These are phyloP conservation scores for Temnothorax unifasciatus DNA, from an alignment of 2,888 invertebrate species.

Conservation along the genomic window DNA sequence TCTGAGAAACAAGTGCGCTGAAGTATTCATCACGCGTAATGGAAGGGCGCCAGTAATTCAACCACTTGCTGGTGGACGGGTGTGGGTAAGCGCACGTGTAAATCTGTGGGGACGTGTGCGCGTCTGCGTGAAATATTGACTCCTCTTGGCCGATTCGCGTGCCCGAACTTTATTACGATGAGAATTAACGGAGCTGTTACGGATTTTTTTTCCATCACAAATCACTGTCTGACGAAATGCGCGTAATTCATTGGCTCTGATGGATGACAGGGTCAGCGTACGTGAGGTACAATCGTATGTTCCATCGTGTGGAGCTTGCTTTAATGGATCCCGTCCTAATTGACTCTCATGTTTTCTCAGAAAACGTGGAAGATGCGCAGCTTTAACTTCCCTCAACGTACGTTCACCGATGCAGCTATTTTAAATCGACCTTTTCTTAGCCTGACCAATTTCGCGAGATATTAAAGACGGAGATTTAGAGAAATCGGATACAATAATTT, in stretches of 20 bases:
- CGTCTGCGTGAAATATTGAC: conserved; percentile 51
- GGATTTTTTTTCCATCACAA: conserved; percentile 34
- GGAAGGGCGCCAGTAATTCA: conserved; percentile 66
- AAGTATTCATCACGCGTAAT: conserved; percentile 71
- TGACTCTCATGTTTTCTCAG: neutral
- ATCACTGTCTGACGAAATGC: conserved; percentile 28
- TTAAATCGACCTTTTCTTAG: neutral
- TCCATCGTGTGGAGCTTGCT: neutral
- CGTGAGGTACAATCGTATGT: conserved; percentile 15
- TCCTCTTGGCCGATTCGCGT: conserved; percentile 22
- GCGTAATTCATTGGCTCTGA: conserved; percentile 33
- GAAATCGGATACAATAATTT: neutral
- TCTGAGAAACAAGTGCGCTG: conserved; percentile 59
- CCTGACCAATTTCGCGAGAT: neutral
- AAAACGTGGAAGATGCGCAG: too few relatives aligned
- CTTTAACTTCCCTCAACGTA: neutral
- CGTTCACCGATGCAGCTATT: neutral
- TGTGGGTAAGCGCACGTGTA: too few relatives aligned
- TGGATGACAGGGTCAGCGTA: conserved; percentile 6
- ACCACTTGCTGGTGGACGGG: conserved; percentile 25
- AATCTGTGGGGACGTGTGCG: neutral
- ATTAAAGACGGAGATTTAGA: neutral
- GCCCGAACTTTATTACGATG: conserved; percentile 46
- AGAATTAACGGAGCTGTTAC: conserved; percentile 28
- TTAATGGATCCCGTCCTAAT: conserved; percentile 18